phyloP scores from a whole-genome alignment of 2,113 vertebrate species.

The Paramormyrops kingsleyae region DNA sequence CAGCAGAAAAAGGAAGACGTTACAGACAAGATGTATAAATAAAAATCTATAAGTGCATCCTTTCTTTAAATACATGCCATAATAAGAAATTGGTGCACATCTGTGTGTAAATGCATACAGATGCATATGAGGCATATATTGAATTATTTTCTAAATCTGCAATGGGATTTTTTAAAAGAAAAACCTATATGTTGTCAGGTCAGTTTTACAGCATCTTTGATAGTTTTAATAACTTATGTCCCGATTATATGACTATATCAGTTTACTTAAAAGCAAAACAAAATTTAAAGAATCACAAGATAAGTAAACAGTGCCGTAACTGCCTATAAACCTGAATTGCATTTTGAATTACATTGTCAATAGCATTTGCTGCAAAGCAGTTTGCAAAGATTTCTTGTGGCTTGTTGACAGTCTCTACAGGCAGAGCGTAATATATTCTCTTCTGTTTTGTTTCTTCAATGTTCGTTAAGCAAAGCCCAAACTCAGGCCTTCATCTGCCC shows the following conservation, averaged over 20 bases:
- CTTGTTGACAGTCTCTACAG: conserved; percentile 57
- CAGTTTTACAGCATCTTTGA: not conserved
- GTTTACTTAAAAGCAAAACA: not conserved
- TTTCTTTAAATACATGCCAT: not conserved
- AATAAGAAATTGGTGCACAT: not conserved
- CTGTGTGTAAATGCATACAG: not conserved
- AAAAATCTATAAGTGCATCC: not conserved
- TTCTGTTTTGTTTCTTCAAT: conserved; percentile 68
- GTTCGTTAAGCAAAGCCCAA: conserved; percentile 67
- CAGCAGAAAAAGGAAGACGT: not conserved
- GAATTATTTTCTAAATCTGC: not conserved
- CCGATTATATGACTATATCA: not conserved
- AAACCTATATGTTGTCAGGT: not conserved
- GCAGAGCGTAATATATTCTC: conserved; percentile 70
- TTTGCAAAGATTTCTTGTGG: conserved; percentile 38
- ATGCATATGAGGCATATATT: not conserved
- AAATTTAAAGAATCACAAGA: not conserved
- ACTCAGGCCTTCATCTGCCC: conserved; percentile 25
- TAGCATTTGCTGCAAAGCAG: conserved; percentile 29
- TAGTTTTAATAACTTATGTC: not conserved
- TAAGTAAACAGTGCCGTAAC: not conserved
- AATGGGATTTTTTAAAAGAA: not conserved
- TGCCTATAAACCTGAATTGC: conserved; percentile 26
- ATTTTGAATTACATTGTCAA: conserved; percentile 36
- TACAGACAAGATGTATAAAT: not conserved